Base-by-base conservation (phyloP, 2,888 invertebrate genomes). In the Portevinia maculata region DNA sequence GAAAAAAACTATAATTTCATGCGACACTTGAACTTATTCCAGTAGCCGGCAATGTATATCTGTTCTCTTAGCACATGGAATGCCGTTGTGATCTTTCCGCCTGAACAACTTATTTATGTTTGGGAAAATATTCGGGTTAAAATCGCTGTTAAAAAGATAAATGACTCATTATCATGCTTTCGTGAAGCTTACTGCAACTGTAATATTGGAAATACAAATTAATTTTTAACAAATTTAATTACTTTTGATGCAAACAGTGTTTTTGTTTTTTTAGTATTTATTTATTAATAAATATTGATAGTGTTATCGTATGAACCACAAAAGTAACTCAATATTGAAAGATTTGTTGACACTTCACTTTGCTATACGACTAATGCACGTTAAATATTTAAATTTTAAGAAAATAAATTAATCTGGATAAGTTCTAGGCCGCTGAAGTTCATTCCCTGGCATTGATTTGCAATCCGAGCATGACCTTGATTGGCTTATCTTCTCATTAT, bases 371-470 rank as follows among this genome's bases (percentile, higher is more conserved):
- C 24, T 46, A 46, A 5, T 3, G 13, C 46, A n/a, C 21, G n/a
- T n/a, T n/a, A 3, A 21, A 8, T 48, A 13, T 24, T 24, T 48
- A 24, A 13, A 6, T 24, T 8, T 24, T 2, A 13, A n/a, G n/a
- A n/a, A 46, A 11, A 3, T 48, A 7, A 8, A 13, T 48, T 13
- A 15, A 37, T 28, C 8, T 15, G 13, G 50, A 0, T 0, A 55
- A 9, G 3, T 39, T 37, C 24, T 39, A 55, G 39, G 3, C 37
- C 37, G 24, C 37, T 17, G 39, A 15, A 17, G 41, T 28, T 5
- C 41, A 57, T 13, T 57, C 17, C 30, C 30, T 59, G 59, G 19
- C 60, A 60, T 19, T 30, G 32, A 44, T 32, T 44, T 44, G 28
- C 32, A 46, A 44, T 30, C 17, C 7, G 9, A 19, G 59, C 28